These are phyloP conservation scores for Siniperca obscura DNA, from an alignment of 2,797 vertebrate genomes.

Conservation along the genomic window DNA sequence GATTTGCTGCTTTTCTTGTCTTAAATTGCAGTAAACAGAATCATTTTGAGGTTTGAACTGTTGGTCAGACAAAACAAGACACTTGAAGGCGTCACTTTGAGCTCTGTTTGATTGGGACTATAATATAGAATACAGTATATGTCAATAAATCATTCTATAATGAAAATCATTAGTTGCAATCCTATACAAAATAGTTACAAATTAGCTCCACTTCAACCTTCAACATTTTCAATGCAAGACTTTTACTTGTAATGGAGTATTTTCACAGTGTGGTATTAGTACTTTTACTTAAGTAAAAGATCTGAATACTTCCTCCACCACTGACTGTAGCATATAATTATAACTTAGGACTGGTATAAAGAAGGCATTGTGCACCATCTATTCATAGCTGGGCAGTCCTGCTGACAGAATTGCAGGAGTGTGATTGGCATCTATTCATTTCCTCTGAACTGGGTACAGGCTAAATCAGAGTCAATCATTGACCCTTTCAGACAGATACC, in stretches of 20 bases:
- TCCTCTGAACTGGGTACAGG: conserved; percentile 68
- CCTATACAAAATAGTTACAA: too few species aligned
- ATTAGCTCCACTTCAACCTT: too few species aligned
- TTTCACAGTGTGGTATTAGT: neutral
- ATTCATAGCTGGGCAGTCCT: conserved; percentile 65
- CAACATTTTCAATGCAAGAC: neutral
- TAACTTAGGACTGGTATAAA: conserved; percentile 35
- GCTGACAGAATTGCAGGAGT: conserved; percentile 65
- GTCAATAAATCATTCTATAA: too few species aligned
- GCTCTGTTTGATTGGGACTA: too few species aligned
- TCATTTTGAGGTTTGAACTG: too few species aligned
- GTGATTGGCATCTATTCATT: conserved; percentile 83
- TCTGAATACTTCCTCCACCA: neutral
- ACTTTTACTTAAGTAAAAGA: neutral
- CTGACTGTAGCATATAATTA: conserved; percentile 42
- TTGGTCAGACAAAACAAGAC: too few species aligned
- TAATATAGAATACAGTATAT: too few species aligned
- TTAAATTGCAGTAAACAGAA: too few species aligned
- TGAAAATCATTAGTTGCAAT: too few species aligned
- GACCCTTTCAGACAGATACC: conserved; percentile 79
- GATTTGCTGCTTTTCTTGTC: too few species aligned
- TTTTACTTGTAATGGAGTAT: neutral
- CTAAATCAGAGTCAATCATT: conserved; percentile 80
- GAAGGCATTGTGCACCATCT: conserved; percentile 43
- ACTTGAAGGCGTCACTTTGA: too few species aligned